Percentiles rank a stretch among this genome's conserved stretches.
These are phyloP conservation scores for Acanthopleura granulata DNA, from an alignment of 2,888 invertebrate genomes.

Conservation along the genomic window DNA sequence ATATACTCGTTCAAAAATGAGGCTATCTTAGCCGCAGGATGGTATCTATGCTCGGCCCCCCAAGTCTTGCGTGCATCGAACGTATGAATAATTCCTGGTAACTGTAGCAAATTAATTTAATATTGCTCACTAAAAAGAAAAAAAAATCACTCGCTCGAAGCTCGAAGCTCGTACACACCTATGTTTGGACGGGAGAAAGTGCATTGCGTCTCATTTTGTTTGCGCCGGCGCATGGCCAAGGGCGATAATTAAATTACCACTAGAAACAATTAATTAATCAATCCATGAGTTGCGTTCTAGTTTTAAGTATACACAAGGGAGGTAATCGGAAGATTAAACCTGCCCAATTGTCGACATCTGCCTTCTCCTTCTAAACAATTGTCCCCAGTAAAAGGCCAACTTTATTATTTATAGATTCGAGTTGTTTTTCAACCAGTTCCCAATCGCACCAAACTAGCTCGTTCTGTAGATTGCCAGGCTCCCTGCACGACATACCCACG, in stretches of 20 bases:
- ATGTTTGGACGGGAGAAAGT: neutral
- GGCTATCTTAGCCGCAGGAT: no score
- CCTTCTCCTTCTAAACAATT: neutral
- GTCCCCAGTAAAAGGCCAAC: conserved; percentile 4
- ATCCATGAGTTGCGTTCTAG: neutral
- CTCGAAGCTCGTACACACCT: no score
- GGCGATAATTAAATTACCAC: conserved; percentile 11
- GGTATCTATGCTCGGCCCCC: no score
- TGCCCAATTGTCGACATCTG: conserved; percentile 7
- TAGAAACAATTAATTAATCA: conserved; percentile 17
- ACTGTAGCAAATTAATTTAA: conserved; percentile 13
- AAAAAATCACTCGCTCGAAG: neutral
- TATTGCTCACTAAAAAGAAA: neutral
- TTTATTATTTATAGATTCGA: conserved; percentile 8
- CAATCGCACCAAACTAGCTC: neutral
- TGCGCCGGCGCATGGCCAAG: neutral
- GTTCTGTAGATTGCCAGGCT: neutral
- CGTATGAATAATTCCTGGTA: conserved; percentile 12
- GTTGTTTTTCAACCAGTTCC: no score
- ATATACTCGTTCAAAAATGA: no score
- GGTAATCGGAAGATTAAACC: conserved; percentile 1
- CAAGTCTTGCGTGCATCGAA: neutral
- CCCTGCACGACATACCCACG: no score
- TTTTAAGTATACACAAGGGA: neutral
- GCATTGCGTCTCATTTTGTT: conserved; percentile 14